A percentile compares a stretch with the other conserved stretches of the same genome.
Evolutionary conservation across 2,113 vertebrate genomes (phyloP).

Genomic region (Noturus placidus): DNA sequence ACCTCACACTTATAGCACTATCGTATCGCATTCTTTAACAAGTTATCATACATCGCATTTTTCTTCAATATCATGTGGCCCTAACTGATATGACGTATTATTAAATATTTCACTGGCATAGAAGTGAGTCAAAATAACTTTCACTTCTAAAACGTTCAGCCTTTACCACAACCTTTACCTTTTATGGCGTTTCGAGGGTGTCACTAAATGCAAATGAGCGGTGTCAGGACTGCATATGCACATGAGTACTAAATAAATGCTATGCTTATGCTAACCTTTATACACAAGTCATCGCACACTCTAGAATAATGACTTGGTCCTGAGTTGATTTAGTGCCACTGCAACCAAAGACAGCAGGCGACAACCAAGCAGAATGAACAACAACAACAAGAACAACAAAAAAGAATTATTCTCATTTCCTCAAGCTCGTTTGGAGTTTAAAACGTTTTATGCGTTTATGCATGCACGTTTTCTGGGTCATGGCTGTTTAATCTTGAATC

Average conservation of each 20-base stretch:
- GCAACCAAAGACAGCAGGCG: not conserved
- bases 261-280: not conserved
- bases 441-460: not conserved
- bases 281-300: not conserved
- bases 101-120: not conserved
- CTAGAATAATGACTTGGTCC: not conserved
- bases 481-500: not conserved
- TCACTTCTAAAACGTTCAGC: not conserved
- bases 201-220: not conserved
- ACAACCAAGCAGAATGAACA: not conserved
- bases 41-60: no score
- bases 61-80: not conserved
- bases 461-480: not conserved
- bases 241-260: not conserved
- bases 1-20: no score
- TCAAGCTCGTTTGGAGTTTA: not conserved
- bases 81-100: not conserved
- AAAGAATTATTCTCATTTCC: not conserved
- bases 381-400: not conserved
- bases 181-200: not conserved
- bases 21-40: no score
- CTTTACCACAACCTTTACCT: not conserved
- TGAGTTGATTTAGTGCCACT: not conserved
- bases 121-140: not conserved
- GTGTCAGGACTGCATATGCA: not conserved